Evolutionary conservation across 2,113 vertebrate species (phyloP).

Genomic region (Urocolius indicus): DNA sequence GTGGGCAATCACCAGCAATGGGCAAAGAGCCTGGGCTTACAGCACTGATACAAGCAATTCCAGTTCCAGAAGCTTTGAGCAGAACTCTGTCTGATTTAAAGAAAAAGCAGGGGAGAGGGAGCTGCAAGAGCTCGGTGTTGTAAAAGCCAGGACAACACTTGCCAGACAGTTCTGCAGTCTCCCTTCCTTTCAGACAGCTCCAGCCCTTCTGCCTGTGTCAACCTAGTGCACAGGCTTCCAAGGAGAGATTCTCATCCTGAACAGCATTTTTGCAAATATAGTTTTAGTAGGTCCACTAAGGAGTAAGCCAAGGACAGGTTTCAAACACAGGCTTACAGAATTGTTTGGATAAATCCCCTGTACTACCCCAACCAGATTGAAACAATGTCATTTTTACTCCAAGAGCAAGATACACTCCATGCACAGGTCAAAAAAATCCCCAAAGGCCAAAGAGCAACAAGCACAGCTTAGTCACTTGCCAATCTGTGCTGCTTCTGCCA

Average conservation of each 20-base stretch:
- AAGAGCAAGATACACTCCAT: neutral
- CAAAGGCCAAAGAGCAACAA: neutral
- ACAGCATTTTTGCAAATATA: fast-evolving
- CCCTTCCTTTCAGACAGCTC: neutral
- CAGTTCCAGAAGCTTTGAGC: neutral
- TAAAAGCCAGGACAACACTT: neutral
- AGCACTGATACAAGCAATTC: neutral
- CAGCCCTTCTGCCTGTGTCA: neutral
- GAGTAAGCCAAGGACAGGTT: neutral
- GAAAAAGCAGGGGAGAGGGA: fast-evolving
- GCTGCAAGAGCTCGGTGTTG: neutral
- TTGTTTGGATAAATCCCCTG: neutral
- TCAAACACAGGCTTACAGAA: neutral
- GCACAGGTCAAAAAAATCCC: neutral
- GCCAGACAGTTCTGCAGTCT: neutral
- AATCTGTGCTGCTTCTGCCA: neutral
- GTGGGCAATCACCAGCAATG: fast-evolving
- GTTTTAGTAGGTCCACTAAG: neutral
- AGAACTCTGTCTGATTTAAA: neutral
- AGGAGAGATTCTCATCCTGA: neutral
- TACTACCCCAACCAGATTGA: neutral
- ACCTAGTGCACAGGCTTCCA: neutral
- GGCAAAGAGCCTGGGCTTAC: neutral
- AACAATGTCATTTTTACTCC: neutral
- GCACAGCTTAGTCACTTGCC: neutral